Evolutionary conservation across 2,888 invertebrate species (phyloP).

Genomic region (Polietes domitor): DNA sequence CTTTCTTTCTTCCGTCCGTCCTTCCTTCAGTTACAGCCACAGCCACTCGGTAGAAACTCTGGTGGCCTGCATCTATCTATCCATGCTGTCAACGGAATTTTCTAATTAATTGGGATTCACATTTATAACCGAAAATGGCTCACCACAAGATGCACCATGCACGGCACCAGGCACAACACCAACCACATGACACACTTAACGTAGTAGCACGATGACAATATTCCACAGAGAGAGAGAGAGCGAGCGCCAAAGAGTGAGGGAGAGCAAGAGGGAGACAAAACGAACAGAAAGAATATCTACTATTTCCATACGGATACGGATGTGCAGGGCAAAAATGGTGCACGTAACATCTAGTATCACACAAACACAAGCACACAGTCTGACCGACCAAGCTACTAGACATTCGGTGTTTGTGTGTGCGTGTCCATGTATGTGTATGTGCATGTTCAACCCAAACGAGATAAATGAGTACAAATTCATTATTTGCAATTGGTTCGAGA

Average conservation of each 20-base stretch:
- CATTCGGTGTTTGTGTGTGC: background rate
- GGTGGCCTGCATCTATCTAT: background rate
- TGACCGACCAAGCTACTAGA: background rate
- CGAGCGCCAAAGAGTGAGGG: too few species aligned
- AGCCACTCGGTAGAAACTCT: conserved; percentile 5
- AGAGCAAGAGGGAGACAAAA: too few species aligned
- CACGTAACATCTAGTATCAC: background rate
- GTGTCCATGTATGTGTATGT: too few species aligned
- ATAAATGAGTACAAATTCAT: conserved; percentile 31
- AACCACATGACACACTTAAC: conserved; percentile 2
- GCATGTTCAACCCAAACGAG: background rate
- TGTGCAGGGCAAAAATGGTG: background rate
- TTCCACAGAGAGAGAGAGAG: too few species aligned
- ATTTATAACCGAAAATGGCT: conserved; percentile 48
- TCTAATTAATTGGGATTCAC: conserved; percentile 63
- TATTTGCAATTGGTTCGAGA: conserved; percentile 24
- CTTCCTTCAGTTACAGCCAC: conserved; percentile 36
- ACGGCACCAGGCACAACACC: background rate
- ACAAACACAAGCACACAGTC: background rate
- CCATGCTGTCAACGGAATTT: conserved; percentile 58
- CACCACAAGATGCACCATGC: conserved; percentile 44
- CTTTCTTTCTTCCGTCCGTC: too few species aligned
- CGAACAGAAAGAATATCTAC: background rate
- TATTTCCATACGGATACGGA: conserved; percentile 27
- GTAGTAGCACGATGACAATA: conserved; percentile 31